These are phyloP conservation scores for Odontophorus gujanensis DNA, from an alignment of 2,113 vertebrate species.

Conservation along the genomic window DNA sequence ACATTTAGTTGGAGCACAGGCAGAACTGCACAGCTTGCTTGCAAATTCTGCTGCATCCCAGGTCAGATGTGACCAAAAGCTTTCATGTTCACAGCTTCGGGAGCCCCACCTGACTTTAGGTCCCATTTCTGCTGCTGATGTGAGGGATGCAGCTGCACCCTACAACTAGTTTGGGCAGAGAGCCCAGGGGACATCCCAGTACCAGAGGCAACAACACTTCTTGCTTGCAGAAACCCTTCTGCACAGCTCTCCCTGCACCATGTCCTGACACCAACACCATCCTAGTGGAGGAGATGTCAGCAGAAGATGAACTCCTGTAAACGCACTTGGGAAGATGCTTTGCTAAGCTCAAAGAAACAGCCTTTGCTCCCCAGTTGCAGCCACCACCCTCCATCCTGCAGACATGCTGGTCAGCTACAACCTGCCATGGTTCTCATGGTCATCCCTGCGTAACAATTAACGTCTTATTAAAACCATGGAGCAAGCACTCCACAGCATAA, in stretches of 20 bases:
- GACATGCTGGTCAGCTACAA: not conserved
- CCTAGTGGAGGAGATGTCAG: not conserved
- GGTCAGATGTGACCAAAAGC: accelerated
- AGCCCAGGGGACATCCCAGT: not conserved
- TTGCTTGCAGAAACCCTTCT: not conserved
- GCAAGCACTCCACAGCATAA: not conserved
- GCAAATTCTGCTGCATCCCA: not conserved
- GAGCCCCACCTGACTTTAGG: not conserved
- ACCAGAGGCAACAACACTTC: not conserved
- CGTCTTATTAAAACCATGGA: not conserved
- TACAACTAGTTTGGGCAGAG: accelerated
- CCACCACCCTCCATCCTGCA: not conserved
- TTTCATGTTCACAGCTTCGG: not conserved
- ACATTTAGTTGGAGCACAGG: accelerated
- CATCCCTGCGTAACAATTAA: not conserved
- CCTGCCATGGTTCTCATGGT: not conserved
- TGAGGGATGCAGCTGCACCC: not conserved
- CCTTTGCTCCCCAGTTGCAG: not conserved
- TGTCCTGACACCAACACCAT: accelerated
- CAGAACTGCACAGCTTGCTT: accelerated
- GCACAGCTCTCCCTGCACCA: accelerated
- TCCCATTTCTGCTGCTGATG: not conserved
- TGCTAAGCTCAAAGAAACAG: not conserved
- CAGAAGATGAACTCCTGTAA: not conserved
- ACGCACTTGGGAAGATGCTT: not conserved